Conservation (phyloP, 2,113 vertebrate genomes). For the Spea bombifrons region DNA sequence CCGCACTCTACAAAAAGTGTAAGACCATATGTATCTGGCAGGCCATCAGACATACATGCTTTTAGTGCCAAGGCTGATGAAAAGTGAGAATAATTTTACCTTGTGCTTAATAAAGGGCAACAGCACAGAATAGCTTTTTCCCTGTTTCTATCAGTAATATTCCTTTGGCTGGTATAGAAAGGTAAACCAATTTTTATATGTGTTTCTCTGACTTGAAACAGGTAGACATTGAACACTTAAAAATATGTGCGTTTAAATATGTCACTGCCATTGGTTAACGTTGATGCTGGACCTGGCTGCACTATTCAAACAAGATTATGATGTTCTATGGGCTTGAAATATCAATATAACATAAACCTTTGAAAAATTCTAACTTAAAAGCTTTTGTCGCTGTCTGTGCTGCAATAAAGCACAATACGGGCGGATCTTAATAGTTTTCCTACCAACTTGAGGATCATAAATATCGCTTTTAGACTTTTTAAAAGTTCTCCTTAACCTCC, state of each 20-base stretch:
- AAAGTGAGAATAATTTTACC: background rate
- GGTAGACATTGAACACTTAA: constrained; percentile 15
- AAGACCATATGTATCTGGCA: too few species aligned
- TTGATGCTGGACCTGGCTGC: constrained; percentile 26
- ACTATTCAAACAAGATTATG: constrained; percentile 37
- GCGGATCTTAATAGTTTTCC: constrained; percentile 30
- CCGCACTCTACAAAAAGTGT: too few species aligned
- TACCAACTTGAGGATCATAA: constrained; percentile 21
- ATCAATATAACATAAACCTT: constrained; percentile 42
- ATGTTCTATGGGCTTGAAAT: constrained; percentile 32
- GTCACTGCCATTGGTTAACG: constrained; percentile 35
- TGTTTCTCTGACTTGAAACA: constrained; percentile 27
- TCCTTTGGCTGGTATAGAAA: background rate
- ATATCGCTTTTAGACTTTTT: constrained; percentile 25
- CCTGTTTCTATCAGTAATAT: too few species aligned
- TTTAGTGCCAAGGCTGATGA: background rate
- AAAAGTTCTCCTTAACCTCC: constrained; percentile 13
- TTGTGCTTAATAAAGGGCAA: background rate
- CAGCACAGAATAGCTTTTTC: background rate
- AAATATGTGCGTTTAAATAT: constrained; percentile 38
- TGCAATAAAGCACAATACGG: constrained; percentile 40
- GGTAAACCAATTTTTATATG: constrained; percentile 26
- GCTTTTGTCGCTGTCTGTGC: constrained; percentile 37
- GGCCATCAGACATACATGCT: too few species aligned
- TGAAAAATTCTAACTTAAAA: constrained; percentile 40